Base-by-base conservation (phyloP, 1,140 invertebrate genomes). In the Hestina assimilis region DNA sequence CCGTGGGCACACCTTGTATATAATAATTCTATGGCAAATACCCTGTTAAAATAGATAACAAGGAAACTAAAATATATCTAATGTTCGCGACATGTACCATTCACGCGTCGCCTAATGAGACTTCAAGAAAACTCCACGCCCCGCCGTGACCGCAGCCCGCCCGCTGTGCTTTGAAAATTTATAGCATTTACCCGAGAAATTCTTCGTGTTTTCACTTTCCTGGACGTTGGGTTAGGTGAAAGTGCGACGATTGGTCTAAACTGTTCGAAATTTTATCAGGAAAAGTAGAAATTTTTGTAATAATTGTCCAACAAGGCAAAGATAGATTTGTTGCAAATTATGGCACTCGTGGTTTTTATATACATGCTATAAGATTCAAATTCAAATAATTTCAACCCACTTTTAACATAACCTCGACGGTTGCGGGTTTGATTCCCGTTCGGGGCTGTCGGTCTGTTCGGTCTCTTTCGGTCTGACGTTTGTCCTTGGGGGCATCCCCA, bases 61-160 rank as follows among this genome's bases (percentile, higher is more conserved):
- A 33, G 15, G 24, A 9, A 28, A 28, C 15, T 17, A 7, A 38
- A 38, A 38, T 19, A 11, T 19, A 38, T 38, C 33, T 8, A 17
- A 14, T 38, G 33, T 17, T 38, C 7, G 4, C 33, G 33, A 20
- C 33, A 28, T 28, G 24, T n/a, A 38, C 29, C 29, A 31, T 31
- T 31, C 29, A 31, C 33, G 9, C 33, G 6, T 2, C 24, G 24
- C 9, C 45, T 48, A 48, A 48, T 48, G 45, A 48, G 29, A 48
- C 45, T 48, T 48, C 45, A 35, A 48, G 28, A 35, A 48, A 35
- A 48, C 45, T 35, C 12, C 29, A 26, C 26, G 28, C 24, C 45
- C 45, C 45, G 45, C 11, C 4, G 43, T 47, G 43, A 33, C 43
- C 26, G 4, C 3, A 28, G 17, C 11, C 42, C 24, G 5, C 28